Evolutionary conservation across 2,888 invertebrate genomes (phyloP), one percentile per base, ranked within the genome.

Genomic region (Pandemis heparana): DNA sequence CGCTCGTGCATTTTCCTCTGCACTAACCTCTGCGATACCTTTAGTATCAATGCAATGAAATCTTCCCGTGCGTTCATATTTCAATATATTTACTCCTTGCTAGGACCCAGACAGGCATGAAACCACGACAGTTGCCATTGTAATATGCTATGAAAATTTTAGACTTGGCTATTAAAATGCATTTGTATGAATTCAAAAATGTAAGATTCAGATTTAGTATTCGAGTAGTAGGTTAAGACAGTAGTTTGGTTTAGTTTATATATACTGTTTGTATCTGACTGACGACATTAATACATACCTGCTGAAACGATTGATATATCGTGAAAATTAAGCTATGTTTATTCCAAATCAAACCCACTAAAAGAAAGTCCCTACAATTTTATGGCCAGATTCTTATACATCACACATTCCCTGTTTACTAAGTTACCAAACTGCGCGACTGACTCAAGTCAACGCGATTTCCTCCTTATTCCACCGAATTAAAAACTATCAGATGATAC

Each of bases 371-470:
- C 61, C 38, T 46, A 61, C 69, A 53, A 32, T 16, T 48, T 18
- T 16, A n/a, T 51, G 53, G 18, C 23, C 12, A 32, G 59, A 71
- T 60, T 71, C 71, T 71, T 51, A 60, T 48, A 48, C 46, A 59
- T 18, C 16, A 59, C 65, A 56, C 16, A 64, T 64, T 14, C 68
- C 72, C 68, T n/a, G 56, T 68, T 59, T 71, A 62, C 71, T 63
- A 63, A 60, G 46, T 71, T 71, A 71, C 66, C 53, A 63, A 59
- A 46, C 43, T 60, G 53, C 41, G 32, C n/a, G n/a, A n/a, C n/a
- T n/a, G n/a, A n/a, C 23, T 3, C 8, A 3, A 16, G 18, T n/a
- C 56, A 63, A 9, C 14, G 56, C 16, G 62, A 73, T 48, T 59
- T 23, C 59, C n/a, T 43, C 60, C 46, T 69, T 69, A 60, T 65